Evolutionary conservation across 2,888 invertebrate genomes (phyloP), one percentile per base, ranked within the genome.

Genomic region (Eutolmus rufibarbis): DNA sequence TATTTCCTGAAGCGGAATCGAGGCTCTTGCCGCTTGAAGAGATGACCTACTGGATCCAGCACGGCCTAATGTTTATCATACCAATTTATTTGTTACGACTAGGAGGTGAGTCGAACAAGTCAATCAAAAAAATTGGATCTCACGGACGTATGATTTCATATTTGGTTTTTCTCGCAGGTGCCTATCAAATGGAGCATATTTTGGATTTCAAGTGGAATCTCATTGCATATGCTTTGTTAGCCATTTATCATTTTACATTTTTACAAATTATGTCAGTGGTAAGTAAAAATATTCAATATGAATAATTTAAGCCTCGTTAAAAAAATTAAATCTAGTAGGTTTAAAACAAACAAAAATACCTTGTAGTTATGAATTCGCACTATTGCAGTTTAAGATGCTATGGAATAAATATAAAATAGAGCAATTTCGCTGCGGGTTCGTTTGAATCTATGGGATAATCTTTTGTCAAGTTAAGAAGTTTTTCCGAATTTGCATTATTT

Each of bases 1-100:
- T 98, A 89, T 98, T 99, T 93, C 98, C 99, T 88, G 98, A 99
- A 93, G 96, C 98, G 87, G 98, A 98, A 92, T 97, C 98, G 86
- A 95, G 98, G 92, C 95, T 96, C 92, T 95, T 98, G 92, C 96
- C 97, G 89, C 96, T 97, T 91, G 99, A 99, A 93, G 96, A 96
- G 91, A 96, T 97, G 89, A 95, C 97, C 87, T 99, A 99, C 93
- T 99, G 97, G 95, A 96, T 98, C 91, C 99, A 99, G 93, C 99
- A 99, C 94, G 95, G 96, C 89, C 95, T 98, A 94, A 98, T 99
- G 96, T 95, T 98, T 93, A 95, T 98, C 87, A 97, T 98, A 93
- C 98, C 98, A 89, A 96, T 97, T 93, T 98, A 98, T 93, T 95
- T 99, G 88, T 94, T 98, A 91, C 95, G 95, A 92, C 94, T 96